Evolutionary conservation across 2,113 vertebrate species (phyloP).

Genomic region (Nannobrachium achirus): DNA sequence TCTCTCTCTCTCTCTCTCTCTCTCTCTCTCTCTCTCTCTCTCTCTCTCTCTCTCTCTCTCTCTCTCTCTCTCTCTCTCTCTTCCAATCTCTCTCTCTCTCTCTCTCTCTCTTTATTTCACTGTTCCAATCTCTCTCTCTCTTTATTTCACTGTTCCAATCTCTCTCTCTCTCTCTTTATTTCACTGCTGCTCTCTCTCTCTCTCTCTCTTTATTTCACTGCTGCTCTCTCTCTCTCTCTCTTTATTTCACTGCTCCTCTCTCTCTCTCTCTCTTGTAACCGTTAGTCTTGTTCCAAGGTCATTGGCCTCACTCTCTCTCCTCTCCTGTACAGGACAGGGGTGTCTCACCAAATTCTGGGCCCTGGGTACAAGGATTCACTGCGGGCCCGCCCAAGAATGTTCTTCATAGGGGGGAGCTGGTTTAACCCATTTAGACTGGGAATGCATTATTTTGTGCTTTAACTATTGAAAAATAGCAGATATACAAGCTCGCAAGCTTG

Average conservation of each 20-base stretch:
- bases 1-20: too few species aligned
- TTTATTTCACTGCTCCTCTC: background rate
- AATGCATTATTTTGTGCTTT: too few species aligned
- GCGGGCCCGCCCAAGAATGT: too few species aligned
- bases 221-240: background rate
- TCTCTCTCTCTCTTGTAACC: too few species aligned
- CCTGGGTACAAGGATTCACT: background rate
- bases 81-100: conserved; percentile 3
- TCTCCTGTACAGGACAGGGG: too few species aligned
- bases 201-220: background rate
- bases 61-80: background rate
- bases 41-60: background rate
- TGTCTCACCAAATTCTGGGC: too few species aligned
- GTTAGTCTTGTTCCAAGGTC: too few species aligned
- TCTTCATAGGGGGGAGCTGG: too few species aligned
- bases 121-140: conserved; percentile 9
- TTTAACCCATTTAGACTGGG: too few species aligned
- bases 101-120: conserved; percentile 2
- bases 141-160: background rate
- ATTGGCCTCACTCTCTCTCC: background rate
- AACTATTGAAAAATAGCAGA: too few species aligned
- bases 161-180: background rate
- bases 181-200: background rate
- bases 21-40: background rate
- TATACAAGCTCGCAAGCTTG: too few species aligned